These are phyloP conservation scores for Perdix hodgsoniae DNA, from an alignment of 2,797 vertebrate genomes.

Conservation along the genomic window DNA sequence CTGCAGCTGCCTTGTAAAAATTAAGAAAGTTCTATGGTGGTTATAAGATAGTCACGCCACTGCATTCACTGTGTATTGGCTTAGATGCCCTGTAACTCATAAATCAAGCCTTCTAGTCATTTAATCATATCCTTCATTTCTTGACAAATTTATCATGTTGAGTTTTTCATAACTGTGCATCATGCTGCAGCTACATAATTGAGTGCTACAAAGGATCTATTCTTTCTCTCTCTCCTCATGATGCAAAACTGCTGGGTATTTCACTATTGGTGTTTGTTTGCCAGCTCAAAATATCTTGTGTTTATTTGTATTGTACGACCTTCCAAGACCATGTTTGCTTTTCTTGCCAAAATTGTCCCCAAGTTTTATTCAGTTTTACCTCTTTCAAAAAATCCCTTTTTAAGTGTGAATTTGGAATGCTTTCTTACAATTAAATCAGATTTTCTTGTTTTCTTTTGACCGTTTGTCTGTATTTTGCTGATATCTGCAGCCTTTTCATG, in stretches of 20 bases:
- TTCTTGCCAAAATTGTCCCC: neutral
- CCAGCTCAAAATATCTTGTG: neutral
- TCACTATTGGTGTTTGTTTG: neutral
- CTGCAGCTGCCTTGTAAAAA: neutral
- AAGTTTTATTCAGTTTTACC: neutral
- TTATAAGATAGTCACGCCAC: neutral
- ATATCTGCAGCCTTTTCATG: neutral
- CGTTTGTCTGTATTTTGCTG: neutral
- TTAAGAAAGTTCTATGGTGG: neutral
- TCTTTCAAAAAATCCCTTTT: neutral
- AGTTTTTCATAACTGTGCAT: neutral
- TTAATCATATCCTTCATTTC: neutral
- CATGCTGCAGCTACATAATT: neutral
- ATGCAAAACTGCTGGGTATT: neutral
- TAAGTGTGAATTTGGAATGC: neutral
- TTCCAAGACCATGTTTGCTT: neutral
- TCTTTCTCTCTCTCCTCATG: neutral
- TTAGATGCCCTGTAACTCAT: neutral
- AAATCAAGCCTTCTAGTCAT: neutral
- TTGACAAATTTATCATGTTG: neutral
- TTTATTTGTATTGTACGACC: neutral
- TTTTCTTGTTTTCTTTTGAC: neutral
- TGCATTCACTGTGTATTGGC: neutral
- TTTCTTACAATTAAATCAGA: neutral
- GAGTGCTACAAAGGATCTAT: neutral